These are phyloP conservation scores for Dromaius novaehollandiae DNA, from an alignment of 2,113 vertebrate genomes.

Conservation along the genomic window DNA sequence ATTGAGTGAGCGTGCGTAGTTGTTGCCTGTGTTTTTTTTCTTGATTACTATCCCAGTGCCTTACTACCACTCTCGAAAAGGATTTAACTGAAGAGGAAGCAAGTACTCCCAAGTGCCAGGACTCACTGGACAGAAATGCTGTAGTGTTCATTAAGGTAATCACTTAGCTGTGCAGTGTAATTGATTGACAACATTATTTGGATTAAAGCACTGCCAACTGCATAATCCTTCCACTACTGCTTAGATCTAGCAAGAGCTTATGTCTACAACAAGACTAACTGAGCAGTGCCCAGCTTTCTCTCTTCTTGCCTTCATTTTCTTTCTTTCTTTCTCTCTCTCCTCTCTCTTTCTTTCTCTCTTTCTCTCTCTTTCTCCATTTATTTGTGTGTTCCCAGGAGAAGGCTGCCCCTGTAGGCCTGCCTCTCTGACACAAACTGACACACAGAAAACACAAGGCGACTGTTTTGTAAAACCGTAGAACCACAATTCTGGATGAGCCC, in stretches of 20 bases:
- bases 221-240: background rate
- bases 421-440: background rate
- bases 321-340: background rate
- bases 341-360: background rate
- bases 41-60: background rate
- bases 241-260: background rate
- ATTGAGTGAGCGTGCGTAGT: background rate
- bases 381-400: background rate
- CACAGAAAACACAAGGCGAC: background rate
- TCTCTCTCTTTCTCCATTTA: background rate
- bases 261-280: background rate
- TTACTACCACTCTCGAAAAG: background rate
- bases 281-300: background rate
- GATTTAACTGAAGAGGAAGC: background rate
- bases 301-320: background rate
- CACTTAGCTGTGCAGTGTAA: background rate
- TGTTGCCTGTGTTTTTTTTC: background rate
- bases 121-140: background rate
- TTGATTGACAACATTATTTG: background rate
- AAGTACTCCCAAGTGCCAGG: background rate
- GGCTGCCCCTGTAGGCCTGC: background rate
- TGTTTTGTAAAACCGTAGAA: background rate
- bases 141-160: background rate
- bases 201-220: background rate
- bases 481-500: background rate